Percentiles rank a stretch among this genome's conserved stretches.
These are phyloP conservation scores for Vesta saturnalis DNA, from an alignment of 2,888 invertebrate species.

Conservation along the genomic window DNA sequence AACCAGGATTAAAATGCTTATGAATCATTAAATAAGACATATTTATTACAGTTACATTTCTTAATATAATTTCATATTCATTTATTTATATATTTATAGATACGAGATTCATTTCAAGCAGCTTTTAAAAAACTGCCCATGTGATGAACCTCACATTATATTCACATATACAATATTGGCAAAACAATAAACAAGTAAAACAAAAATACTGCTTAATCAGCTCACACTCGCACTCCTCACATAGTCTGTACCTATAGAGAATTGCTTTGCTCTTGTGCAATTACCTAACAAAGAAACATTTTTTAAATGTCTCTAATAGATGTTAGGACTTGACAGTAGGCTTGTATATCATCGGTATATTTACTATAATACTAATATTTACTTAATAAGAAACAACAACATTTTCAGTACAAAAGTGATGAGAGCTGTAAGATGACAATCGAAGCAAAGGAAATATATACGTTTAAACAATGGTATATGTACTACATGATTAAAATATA, in stretches of 20 bases:
- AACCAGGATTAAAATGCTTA: too few species aligned
- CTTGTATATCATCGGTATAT: conserved; percentile 51
- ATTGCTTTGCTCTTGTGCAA: conserved; percentile 59
- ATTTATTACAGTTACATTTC: conserved; percentile 61
- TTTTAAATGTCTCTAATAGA: conserved; percentile 27
- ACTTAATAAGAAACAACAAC: conserved; percentile 38
- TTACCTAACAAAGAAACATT: conserved; percentile 32
- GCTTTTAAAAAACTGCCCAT: conserved; percentile 52
- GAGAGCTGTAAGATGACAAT: conserved; percentile 35
- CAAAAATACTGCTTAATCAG: conserved; percentile 60
- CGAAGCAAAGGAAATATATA: conserved; percentile 30
- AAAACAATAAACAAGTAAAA: conserved; percentile 52
- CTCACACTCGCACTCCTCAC: conserved; percentile 52
- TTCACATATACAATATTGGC: conserved; percentile 60
- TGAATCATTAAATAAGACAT: conserved; percentile 55
- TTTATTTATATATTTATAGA: conserved; percentile 62
- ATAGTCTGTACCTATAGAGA: conserved; percentile 54
- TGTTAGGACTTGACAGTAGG: conserved; percentile 37
- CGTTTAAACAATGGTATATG: conserved; percentile 27
- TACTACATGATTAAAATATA: conserved; percentile 28
- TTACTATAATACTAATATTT: conserved; percentile 38
- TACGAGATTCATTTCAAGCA: conserved; percentile 60
- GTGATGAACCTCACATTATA: conserved; percentile 54
- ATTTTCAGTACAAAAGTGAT: conserved; percentile 38
- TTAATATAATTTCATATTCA: conserved; percentile 59